Percentiles rank a stretch among this genome's conserved stretches.
Conservation (phyloP, 2,113 vertebrate genomes). For the Brachypteracias leptosomus region DNA sequence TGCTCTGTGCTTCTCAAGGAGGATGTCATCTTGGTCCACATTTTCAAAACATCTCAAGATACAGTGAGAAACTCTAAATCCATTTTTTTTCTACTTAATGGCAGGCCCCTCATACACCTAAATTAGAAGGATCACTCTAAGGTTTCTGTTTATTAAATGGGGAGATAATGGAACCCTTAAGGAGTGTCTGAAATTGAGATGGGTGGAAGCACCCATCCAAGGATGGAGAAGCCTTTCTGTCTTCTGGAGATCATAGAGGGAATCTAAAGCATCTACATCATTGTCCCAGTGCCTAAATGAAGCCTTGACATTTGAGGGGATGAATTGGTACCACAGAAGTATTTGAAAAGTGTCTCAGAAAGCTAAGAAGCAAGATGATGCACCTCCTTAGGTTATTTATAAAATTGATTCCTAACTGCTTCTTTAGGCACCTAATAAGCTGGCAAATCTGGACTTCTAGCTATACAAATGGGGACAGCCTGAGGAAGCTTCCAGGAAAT, state of each 20-base stretch:
- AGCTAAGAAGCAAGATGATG: background rate
- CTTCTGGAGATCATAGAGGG: background rate
- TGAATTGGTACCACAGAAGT: background rate
- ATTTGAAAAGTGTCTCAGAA: background rate
- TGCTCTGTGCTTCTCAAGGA: background rate
- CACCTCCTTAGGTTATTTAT: background rate
- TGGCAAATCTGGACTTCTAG: background rate
- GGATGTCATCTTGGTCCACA: background rate
- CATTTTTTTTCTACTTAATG: background rate
- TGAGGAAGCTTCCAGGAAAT: slow-evolving; percentile 24
- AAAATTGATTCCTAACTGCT: background rate
- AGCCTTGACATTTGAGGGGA: background rate
- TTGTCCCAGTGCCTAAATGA: background rate
- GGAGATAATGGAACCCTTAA: background rate
- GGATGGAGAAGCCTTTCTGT: background rate
- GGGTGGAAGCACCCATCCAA: background rate
- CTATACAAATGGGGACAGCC: background rate
- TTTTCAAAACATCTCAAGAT: background rate
- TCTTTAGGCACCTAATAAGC: background rate
- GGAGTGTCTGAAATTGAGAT: background rate
- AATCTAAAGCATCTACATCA: background rate
- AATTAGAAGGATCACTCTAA: background rate
- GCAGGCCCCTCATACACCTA: background rate
- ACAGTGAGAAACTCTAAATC: background rate
- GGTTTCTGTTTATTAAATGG: background rate